Base-by-base conservation (phyloP, 2,888 invertebrate species). In the Athetis lepigone region DNA sequence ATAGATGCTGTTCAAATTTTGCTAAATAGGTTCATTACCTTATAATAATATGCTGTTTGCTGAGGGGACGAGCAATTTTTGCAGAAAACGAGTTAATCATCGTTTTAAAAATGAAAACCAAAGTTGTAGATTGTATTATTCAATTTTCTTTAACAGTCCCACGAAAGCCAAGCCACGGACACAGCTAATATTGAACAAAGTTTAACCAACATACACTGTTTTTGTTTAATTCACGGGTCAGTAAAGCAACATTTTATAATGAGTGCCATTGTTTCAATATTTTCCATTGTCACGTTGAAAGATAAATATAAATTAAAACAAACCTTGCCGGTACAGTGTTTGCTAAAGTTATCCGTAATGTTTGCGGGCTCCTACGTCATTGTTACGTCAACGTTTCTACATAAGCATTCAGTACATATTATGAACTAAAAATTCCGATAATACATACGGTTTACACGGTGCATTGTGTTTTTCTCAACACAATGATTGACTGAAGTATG, bases 321-420 rank as follows among this genome's bases (percentile, higher is more conserved):
- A 60, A 59, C 64, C 19, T 65, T 65, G 63, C 47, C 29, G 36
- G 42, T 39, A 25, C 39, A 55, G 42, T 73, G 62, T 79, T 76
- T 75, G 68, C 67, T 63, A 16, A 57, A 71, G 55, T 57, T 75
- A 70, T 72, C 64, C 65, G 66, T 58, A 58, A 40, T 74, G 72
- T 82, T 78, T 78, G 63, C 62, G 19, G 64, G 40, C 42, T 51
- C 46, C 55, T 51, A 76, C 71, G 70, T 74, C 76, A 72, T 63
- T 47, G 62, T 73, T 78, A 73, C 70, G 76, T 66, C 46, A 19
- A 40, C 51, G 29, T 67, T 57, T 54, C 36, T 62, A 68, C 37
- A 47, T 19, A 47, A 43, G 42, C 36, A 50, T 59, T 63, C 55
- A 43, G 23, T 64, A 49, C 39, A 40, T 18, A 29, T 52, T 45